Conservation (phyloP, 2,888 invertebrate genomes). For the Aromia moschata region DNA sequence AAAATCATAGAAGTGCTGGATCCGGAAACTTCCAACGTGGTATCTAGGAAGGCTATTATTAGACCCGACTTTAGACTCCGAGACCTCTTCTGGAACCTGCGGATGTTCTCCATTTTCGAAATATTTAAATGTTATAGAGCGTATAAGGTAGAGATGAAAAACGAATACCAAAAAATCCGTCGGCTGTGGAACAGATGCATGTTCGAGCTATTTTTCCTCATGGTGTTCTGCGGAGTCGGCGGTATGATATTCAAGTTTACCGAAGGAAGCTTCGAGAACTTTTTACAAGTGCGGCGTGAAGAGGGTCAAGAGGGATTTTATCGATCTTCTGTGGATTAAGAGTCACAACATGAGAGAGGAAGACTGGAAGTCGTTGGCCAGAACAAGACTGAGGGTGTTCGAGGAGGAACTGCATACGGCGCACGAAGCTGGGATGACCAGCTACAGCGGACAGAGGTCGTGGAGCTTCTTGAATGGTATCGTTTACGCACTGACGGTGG, state of each 20-base stretch:
- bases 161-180: slow-evolving; percentile 67
- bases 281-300: slow-evolving; percentile 90
- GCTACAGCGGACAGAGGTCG: slow-evolving; percentile 83
- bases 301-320: slow-evolving; percentile 84
- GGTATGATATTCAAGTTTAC: slow-evolving; percentile 82
- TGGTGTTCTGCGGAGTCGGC: slow-evolving; percentile 78
- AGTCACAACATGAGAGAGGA: slow-evolving; percentile 86
- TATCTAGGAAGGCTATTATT: slow-evolving; percentile 47
- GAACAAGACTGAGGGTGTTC: slow-evolving; percentile 81
- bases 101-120: slow-evolving; percentile 59
- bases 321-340: slow-evolving; percentile 82
- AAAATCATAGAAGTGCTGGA: slow-evolving; percentile 58
- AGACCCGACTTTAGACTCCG: slow-evolving; percentile 46
- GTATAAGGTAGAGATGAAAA: slow-evolving; percentile 69
- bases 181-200: slow-evolving; percentile 73
- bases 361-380: slow-evolving; percentile 88
- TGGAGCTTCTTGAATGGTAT: slow-evolving; percentile 91
- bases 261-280: slow-evolving; percentile 86
- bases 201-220: slow-evolving; percentile 72
- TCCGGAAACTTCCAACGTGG: slow-evolving; percentile 56
- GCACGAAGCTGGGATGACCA: slow-evolving; percentile 84
- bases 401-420: slow-evolving; percentile 87
- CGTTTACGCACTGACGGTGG: slow-evolving; percentile 84
- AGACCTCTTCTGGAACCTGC: slow-evolving; percentile 49
- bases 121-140: slow-evolving; percentile 66